Base-by-base conservation (phyloP, 37 sponge, comb jelly and placozoan species). In the Theonella swinhoei region DNA sequence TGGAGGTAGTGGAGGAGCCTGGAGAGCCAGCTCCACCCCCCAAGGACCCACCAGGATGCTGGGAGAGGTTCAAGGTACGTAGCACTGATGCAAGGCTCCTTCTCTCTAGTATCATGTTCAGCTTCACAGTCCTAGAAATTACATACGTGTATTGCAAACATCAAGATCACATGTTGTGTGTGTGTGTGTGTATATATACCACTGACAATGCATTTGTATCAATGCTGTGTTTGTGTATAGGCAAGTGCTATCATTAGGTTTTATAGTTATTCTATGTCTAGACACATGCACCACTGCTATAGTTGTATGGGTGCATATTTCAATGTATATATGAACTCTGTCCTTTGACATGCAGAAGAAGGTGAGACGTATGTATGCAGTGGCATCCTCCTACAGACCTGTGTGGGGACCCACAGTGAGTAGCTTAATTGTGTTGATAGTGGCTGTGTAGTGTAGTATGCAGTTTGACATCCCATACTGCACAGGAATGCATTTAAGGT, bases 311-410 rank as follows among this genome's bases (percentile, higher is more conserved):
- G n/a, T n/a, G n/a, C n/a, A n/a, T n/a, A n/a, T n/a, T n/a, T n/a
- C n/a, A n/a, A n/a, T n/a, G n/a, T n/a, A n/a, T n/a, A n/a, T n/a
- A n/a, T n/a, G n/a, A n/a, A 17, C 22, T 28, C 2, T 59, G 62
- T 34, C n/a, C 2, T 29, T 68, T 68, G 9, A 2, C 25, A 24
- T 73, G 39, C 71, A 85, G 85, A 64, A 66, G 33, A 85, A 72
- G 72, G 74, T 85, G 23, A 72, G 4, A 32, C 63, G 74, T 0
- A 42, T 30, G 63, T 85, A 85, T 40, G 47, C 72, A 1, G 78
- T 78, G 40, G 64, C 70, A 0, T 68, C 86, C 33, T 85, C 86
- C 4, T 85, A 85, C 38, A 64, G 86, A 22, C 61, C 76, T 26
- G 78, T 77, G 24, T 37, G 59, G 38, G 86, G 86, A 36, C 26